Conservation (phyloP, 1,140 invertebrate species). For the Brachionus sp. region DNA sequence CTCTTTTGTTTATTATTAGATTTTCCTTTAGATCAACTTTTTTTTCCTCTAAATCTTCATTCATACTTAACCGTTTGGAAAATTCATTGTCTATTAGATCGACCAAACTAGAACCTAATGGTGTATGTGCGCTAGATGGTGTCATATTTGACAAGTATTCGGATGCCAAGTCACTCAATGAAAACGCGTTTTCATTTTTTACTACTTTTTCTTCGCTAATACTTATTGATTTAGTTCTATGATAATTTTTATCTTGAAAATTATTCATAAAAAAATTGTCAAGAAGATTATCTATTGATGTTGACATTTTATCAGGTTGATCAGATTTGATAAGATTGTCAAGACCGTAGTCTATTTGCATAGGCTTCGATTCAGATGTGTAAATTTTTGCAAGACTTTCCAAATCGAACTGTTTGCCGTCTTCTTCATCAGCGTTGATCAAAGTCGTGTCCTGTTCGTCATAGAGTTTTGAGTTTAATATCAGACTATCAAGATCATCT, state of each 20-base stretch:
- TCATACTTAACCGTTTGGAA: not conserved
- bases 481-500: slow-evolving; percentile 45
- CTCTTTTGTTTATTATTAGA: not conserved
- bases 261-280: slow-evolving; percentile 33
- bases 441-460: not conserved
- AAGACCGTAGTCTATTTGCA: not conserved
- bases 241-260: not conserved
- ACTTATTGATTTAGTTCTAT: slow-evolving; percentile 30
- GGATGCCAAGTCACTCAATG: slow-evolving; percentile 22
- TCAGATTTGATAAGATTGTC: not conserved
- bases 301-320: not conserved
- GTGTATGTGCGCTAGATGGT: slow-evolving; percentile 6
- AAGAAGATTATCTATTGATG: slow-evolving; percentile 27
- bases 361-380: not conserved
- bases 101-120: not conserved
- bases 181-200: slow-evolving; percentile 8
- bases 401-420: slow-evolving; percentile 30
- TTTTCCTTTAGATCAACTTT: slow-evolving; percentile 31
- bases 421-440: slow-evolving; percentile 10
- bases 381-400: slow-evolving; percentile 19
- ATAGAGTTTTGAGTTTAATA: not conserved
- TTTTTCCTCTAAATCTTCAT: slow-evolving; percentile 16
- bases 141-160: slow-evolving; percentile 16
- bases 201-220: not conserved
- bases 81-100: slow-evolving; percentile 39